Conservation (phyloP, 2,888 invertebrate species). For the Trichacis sp. region DNA sequence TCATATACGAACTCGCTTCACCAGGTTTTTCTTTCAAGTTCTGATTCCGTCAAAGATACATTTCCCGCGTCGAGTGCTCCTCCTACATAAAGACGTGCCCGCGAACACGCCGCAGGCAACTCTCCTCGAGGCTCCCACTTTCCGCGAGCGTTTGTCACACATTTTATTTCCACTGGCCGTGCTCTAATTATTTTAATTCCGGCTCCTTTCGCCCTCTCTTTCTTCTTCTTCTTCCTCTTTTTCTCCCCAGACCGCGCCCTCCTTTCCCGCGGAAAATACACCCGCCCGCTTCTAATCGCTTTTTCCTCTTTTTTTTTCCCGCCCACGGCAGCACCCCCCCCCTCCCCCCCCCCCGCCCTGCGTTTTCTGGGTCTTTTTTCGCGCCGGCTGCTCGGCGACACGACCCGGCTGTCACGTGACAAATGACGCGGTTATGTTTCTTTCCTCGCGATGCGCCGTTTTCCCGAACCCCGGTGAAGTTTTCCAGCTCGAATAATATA, state of each 20-base stretch:
- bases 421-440: slow-evolving; percentile 1
- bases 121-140: too few species aligned
- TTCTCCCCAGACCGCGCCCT: too few species aligned
- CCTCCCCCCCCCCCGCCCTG: too few species aligned
- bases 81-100: too few species aligned
- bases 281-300: neutral
- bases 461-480: neutral
- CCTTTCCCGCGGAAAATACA: neutral
- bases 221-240: neutral
- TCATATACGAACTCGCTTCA: too few species aligned
- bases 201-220: neutral
- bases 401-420: neutral
- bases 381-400: slow-evolving; percentile 1
- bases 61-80: too few species aligned
- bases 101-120: too few species aligned
- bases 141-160: slow-evolving; percentile 54
- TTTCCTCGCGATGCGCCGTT: slow-evolving; percentile 1
- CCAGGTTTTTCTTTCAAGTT: too few species aligned
- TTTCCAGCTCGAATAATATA: too few species aligned
- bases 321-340: too few species aligned
- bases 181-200: slow-evolving; percentile 1
- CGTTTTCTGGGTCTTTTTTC: neutral
- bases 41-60: too few species aligned
- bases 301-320: neutral
- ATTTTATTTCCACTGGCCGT: slow-evolving; percentile 37